These are phyloP conservation scores for Rhinolophus sinicus DNA, from an alignment of 2,113 vertebrate genomes.

Conservation along the genomic window DNA sequence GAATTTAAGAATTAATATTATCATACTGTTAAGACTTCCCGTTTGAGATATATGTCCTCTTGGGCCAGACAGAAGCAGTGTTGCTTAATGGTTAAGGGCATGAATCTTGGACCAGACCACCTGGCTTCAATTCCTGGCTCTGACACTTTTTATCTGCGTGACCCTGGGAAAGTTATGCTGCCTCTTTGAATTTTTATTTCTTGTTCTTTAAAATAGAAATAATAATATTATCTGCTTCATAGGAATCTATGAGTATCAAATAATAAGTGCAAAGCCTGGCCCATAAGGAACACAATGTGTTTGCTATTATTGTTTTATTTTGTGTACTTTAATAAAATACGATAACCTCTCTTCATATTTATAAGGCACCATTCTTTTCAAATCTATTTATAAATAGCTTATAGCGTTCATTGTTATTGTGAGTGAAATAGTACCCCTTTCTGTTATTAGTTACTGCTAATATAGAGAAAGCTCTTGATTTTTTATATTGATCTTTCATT, in stretches of 20 bases:
- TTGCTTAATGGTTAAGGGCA: background rate
- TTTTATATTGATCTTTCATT: background rate
- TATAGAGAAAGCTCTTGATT: background rate
- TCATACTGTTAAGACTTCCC: background rate
- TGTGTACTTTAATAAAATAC: background rate
- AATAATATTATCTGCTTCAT: background rate
- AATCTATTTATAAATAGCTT: background rate
- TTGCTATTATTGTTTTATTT: constrained; percentile 7
- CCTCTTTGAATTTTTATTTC: background rate
- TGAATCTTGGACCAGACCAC: background rate
- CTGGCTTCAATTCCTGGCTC: background rate
- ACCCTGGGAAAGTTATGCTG: background rate
- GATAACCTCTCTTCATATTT: background rate
- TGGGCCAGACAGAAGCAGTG: background rate
- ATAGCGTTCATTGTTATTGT: background rate
- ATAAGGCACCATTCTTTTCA: background rate
- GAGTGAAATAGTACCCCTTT: background rate
- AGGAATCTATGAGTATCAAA: background rate
- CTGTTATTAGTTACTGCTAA: background rate
- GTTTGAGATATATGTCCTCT: background rate
- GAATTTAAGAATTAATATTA: background rate
- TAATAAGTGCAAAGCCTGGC: background rate
- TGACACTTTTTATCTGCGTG: background rate
- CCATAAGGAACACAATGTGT: background rate
- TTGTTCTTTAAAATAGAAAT: background rate